phyloP scores from a whole-genome alignment of 2,888 invertebrate species.

The Mactromeris polynyma region DNA sequence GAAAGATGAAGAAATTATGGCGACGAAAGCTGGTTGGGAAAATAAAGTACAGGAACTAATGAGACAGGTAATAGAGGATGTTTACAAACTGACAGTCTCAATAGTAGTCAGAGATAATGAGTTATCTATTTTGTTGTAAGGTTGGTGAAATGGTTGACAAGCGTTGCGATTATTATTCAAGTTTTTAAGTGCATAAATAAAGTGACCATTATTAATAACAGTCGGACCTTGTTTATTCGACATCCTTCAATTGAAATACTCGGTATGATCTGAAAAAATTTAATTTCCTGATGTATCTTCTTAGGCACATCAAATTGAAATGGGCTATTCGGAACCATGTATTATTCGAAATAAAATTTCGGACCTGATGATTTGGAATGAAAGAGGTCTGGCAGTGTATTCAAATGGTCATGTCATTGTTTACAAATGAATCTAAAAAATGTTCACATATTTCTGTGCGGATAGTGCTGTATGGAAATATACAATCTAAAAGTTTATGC shows the following conservation, averaged over 20 bases:
- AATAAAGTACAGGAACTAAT: conserved; percentile 80
- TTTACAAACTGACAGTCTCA: not conserved
- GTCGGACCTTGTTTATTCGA: not conserved
- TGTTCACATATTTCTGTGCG: not conserved
- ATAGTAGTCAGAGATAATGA: not conserved
- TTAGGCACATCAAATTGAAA: too few relatives aligned
- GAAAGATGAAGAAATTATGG: conserved; percentile 82
- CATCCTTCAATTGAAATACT: too few relatives aligned
- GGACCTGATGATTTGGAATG: too few relatives aligned
- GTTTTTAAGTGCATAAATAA: too few relatives aligned
- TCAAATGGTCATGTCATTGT: not conserved
- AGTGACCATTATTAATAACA: too few relatives aligned
- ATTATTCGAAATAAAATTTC: too few relatives aligned
- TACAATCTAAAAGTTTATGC: not conserved
- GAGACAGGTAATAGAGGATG: conserved; percentile 77
- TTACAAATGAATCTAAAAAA: not conserved
- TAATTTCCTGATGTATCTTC: too few relatives aligned
- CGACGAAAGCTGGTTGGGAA: conserved; percentile 80
- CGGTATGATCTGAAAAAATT: too few relatives aligned
- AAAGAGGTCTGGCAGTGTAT: too few relatives aligned
- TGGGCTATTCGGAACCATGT: too few relatives aligned
- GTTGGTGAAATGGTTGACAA: not conserved
- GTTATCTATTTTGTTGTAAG: not conserved
- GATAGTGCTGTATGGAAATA: not conserved
- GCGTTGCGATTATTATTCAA: not conserved